Percentiles rank a stretch among this genome's conserved stretches.
These are phyloP conservation scores for Cosmia pyralina DNA, from an alignment of 2,888 invertebrate genomes.

Conservation along the genomic window DNA sequence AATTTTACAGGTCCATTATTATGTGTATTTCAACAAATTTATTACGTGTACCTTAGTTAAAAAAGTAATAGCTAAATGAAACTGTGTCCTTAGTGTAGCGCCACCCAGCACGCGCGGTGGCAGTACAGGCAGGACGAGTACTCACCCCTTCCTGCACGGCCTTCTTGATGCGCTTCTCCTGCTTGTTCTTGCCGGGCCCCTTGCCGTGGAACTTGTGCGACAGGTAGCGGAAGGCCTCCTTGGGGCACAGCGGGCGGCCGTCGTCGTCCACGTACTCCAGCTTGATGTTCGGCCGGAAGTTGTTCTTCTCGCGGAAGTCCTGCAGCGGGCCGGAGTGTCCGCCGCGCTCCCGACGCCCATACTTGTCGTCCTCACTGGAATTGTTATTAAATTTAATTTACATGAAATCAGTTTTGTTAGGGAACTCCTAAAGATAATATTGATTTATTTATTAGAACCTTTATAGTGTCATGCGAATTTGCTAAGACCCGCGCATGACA, in stretches of 20 bases:
- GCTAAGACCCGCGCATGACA: neutral
- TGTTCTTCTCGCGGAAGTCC: slow-evolving; percentile 97
- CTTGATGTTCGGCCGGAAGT: slow-evolving; percentile 98
- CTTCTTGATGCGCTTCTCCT: slow-evolving; percentile 98
- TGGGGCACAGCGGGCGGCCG: slow-evolving; percentile 97
- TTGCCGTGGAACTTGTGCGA: slow-evolving; percentile 99
- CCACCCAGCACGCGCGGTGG: too few species aligned
- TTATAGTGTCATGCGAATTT: neutral
- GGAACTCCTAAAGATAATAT: neutral
- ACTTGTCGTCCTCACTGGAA: slow-evolving; percentile 63
- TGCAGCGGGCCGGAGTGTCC: slow-evolving; percentile 94
- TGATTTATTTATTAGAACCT: neutral
- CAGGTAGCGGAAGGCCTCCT: slow-evolving; percentile 98
- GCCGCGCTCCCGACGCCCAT: slow-evolving; percentile 90
- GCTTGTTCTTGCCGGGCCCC: slow-evolving; percentile 99
- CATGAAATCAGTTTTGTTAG: neutral
- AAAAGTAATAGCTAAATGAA: too few species aligned
- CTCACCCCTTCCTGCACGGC: slow-evolving; percentile 96
- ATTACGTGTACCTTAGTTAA: too few species aligned
- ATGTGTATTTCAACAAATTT: too few species aligned
- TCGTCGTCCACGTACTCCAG: slow-evolving; percentile 99
- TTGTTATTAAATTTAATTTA: neutral
- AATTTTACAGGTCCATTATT: too few species aligned
- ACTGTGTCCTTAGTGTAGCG: too few species aligned
- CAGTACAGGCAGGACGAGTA: too few species aligned